Conservation (phyloP, 2,113 vertebrate species). For the Patagioenas fasciata region DNA sequence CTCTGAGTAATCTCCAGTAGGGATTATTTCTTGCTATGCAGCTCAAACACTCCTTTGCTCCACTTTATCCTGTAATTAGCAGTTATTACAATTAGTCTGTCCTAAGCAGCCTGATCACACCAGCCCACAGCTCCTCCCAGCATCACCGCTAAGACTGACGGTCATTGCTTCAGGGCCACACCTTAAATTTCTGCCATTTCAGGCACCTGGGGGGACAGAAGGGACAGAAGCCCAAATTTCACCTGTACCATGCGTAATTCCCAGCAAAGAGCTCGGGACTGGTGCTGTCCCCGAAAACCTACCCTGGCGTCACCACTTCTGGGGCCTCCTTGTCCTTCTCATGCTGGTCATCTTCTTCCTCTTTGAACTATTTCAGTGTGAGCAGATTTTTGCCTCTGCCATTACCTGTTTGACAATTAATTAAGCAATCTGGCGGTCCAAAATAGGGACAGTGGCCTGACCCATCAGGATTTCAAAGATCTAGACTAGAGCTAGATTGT, state of each 20-base stretch:
- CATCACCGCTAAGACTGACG: rapidly evolving
- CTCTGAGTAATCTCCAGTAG: not conserved
- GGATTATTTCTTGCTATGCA: not conserved
- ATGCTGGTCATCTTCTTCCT: rapidly evolving
- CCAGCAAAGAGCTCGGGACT: not conserved
- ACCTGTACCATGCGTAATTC: not conserved
- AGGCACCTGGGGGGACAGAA: not conserved
- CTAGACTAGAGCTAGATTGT: not conserved
- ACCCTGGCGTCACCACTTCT: not conserved
- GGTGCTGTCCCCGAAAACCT: not conserved
- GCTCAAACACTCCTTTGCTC: not conserved
- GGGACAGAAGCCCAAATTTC: not conserved
- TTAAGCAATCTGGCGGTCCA: not conserved
- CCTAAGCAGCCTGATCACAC: not conserved
- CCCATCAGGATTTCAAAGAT: not conserved
- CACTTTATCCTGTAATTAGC: not conserved
- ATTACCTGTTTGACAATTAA: not conserved
- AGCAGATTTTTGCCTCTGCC: not conserved
- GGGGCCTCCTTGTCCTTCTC: not conserved
- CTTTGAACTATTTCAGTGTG: not conserved
- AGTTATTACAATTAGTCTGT: not conserved
- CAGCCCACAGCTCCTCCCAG: not conserved
- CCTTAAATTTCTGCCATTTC: not conserved
- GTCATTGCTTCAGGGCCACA: rapidly evolving
- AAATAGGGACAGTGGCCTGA: not conserved